These are phyloP conservation scores for Cheumatopsyche charites DNA, from an alignment of 1,140 invertebrate species.

Conservation along the genomic window DNA sequence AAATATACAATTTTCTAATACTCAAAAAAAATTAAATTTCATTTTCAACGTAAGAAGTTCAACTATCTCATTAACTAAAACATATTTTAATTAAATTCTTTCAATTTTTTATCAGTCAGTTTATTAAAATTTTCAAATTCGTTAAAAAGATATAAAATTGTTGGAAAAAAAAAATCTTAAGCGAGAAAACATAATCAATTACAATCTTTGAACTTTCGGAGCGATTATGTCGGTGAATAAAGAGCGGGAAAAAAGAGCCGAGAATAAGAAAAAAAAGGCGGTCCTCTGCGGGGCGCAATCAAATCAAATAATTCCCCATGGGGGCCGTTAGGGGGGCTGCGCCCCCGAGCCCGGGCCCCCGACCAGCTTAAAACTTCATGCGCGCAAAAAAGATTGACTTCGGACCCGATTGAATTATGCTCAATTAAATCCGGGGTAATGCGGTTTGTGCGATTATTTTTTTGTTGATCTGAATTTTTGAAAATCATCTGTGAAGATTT, in stretches of 20 bases:
- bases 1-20: too few species aligned
- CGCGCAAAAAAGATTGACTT: constrained; percentile 22
- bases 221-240: constrained; percentile 36
- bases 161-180: too few species aligned
- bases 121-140: neutral
- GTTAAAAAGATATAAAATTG: neutral
- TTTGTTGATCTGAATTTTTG: neutral
- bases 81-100: too few species aligned
- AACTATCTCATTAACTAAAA: too few species aligned
- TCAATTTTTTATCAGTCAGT: too few species aligned
- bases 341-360: constrained; percentile 54
- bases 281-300: constrained; percentile 57
- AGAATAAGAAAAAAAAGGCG: constrained; percentile 24
- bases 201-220: neutral
- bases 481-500: too few species aligned
- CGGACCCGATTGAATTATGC: neutral
- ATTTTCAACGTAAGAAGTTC: too few species aligned
- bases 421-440: too few species aligned
- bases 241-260: constrained; percentile 39
- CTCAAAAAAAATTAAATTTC: too few species aligned
- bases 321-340: constrained; percentile 62
- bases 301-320: constrained; percentile 65
- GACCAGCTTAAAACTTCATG: constrained; percentile 5
- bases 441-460: neutral
- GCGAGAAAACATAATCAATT: neutral